Percentiles rank a stretch among this genome's conserved stretches.
Conservation (phyloP, 2,113 vertebrate species). For the Lophius piscatorius region DNA sequence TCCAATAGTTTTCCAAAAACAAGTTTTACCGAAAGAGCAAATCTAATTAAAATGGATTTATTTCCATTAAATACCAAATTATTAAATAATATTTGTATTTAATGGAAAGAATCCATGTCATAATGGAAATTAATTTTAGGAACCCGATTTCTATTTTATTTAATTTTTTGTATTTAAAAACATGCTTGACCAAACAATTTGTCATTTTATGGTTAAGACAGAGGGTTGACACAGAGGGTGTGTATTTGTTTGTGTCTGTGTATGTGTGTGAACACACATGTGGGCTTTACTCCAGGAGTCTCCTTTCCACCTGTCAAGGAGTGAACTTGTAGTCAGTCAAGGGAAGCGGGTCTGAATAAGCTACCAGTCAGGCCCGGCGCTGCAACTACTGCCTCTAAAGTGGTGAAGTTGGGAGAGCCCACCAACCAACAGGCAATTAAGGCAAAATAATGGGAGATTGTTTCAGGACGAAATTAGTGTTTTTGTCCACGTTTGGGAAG, state of each 20-base stretch:
- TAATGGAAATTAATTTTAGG: too few relatives aligned
- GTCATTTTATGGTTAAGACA: too few relatives aligned
- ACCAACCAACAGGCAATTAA: constrained; percentile 75
- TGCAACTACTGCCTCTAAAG: constrained; percentile 64
- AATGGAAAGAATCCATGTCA: too few relatives aligned
- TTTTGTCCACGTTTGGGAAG: constrained; percentile 56
- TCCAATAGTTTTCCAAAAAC: too few relatives aligned
- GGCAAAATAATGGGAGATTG: constrained; percentile 75
- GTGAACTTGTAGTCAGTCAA: constrained; percentile 70
- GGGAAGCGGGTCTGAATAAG: constrained; percentile 68
- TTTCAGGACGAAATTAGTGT: constrained; percentile 63
- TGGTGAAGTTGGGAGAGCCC: constrained; percentile 72
- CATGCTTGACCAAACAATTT: too few relatives aligned
- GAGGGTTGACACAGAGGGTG: too few relatives aligned
- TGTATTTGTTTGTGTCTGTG: neutral
- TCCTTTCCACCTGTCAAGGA: constrained; percentile 69
- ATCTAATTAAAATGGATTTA: too few relatives aligned
- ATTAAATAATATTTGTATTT: too few relatives aligned
- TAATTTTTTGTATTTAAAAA: too few relatives aligned
- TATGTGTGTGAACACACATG: constrained; percentile 7
- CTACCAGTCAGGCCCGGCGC: constrained; percentile 74
- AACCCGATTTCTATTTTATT: too few relatives aligned
- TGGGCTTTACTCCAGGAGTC: constrained; percentile 45
- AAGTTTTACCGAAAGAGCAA: too few relatives aligned
- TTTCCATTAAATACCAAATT: too few relatives aligned